A percentile compares a stretch with the other conserved stretches of the same genome.
phyloP scores from a whole-genome alignment of 2,113 vertebrate species.

The Cynoglossus semilaevis region DNA sequence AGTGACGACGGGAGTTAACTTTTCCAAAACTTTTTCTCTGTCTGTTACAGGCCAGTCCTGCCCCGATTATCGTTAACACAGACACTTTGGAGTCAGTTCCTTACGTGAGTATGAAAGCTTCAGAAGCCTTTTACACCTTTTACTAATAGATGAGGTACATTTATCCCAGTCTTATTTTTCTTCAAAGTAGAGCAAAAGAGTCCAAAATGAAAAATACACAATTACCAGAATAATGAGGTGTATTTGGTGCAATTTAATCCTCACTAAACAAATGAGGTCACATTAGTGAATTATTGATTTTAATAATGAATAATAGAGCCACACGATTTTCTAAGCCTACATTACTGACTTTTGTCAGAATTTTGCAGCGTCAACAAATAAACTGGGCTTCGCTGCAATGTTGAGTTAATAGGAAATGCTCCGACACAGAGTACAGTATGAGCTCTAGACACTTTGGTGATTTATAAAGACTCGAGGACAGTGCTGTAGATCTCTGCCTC shows the following conservation, averaged over 20 bases:
- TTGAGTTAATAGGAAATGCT: no score
- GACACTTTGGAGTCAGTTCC: conserved; percentile 96
- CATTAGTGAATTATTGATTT: conserved; percentile 43
- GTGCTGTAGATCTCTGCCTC: no score
- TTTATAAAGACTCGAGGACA: neutral
- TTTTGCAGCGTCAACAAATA: conserved; percentile 24
- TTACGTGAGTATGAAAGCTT: conserved; percentile 82
- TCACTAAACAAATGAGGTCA: conserved; percentile 32
- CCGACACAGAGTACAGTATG: no score
- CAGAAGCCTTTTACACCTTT: neutral
- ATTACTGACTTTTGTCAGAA: conserved; percentile 5
- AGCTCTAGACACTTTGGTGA: neutral
- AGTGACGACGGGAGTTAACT: conserved; percentile 16
- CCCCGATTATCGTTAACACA: conserved; percentile 96
- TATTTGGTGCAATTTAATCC: conserved; percentile 7
- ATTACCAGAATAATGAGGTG: neutral
- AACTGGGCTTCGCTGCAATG: neutral
- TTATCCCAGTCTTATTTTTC: no score
- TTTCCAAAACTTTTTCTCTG: conserved; percentile 14
- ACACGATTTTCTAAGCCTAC: conserved; percentile 26
- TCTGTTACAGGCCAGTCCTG: conserved; percentile 87
- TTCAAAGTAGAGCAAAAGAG: no score
- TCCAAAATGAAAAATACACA: no score
- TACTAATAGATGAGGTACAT: conserved; percentile 4
- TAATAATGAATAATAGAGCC: conserved; percentile 15